Evolutionary conservation across 2,888 invertebrate genomes (phyloP).

Genomic region (Drosophila limbata): DNA sequence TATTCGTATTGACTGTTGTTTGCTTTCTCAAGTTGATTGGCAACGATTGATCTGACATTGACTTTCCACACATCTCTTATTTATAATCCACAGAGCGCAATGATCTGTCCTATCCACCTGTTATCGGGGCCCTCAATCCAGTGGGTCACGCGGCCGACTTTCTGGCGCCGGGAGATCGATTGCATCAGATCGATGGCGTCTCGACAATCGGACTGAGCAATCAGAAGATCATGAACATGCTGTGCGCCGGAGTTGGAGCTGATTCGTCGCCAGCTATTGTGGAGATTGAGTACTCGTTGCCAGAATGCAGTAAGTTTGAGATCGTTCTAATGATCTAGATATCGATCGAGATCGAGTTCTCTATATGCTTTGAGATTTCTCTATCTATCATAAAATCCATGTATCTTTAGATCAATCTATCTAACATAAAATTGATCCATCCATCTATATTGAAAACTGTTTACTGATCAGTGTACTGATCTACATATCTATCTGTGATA

Average conservation of each 20-base stretch:
- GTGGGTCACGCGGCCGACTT: conserved; percentile 88
- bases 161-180: conserved; percentile 91
- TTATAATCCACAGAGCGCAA: conserved; percentile 79
- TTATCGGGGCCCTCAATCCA: conserved; percentile 84
- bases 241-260: conserved; percentile 86
- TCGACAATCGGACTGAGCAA: conserved; percentile 91
- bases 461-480: background rate
- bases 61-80: conserved; percentile 8
- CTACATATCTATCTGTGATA: too few species aligned
- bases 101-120: conserved; percentile 85
- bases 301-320: conserved; percentile 90
- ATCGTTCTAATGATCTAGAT: background rate
- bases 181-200: conserved; percentile 93
- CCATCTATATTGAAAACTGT: background rate
- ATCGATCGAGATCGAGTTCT: too few species aligned
- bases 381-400: background rate
- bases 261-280: conserved; percentile 90
- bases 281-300: conserved; percentile 93
- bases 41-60: conserved; percentile 22
- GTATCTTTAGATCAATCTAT: background rate
- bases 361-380: background rate
- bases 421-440: background rate
- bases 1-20: conserved; percentile 3
- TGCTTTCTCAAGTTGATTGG: conserved; percentile 10
- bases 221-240: conserved; percentile 90